Conservation (phyloP, 1,140 invertebrate species). For the Drosophila miranda region DNA sequence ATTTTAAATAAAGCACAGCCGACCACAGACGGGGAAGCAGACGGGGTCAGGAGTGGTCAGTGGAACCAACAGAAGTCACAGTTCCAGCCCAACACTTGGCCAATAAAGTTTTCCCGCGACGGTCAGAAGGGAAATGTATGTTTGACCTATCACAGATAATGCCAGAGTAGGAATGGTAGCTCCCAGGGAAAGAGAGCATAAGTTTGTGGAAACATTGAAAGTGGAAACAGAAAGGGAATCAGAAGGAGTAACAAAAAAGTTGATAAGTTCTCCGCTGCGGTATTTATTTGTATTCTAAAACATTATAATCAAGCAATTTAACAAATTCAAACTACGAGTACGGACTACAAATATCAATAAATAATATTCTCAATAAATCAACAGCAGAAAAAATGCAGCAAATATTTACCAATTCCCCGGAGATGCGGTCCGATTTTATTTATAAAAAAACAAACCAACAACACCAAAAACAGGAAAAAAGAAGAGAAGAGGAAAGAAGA, state of each 20-base stretch:
- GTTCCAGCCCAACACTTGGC: conserved; percentile 35
- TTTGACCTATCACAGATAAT: conserved; percentile 42
- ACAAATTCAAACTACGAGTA: conserved; percentile 26
- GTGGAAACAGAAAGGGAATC: too few relatives aligned
- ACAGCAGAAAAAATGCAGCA: conserved; percentile 14
- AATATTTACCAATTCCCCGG: conserved; percentile 30
- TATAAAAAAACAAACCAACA: not conserved
- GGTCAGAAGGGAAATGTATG: conserved; percentile 31
- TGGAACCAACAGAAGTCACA: not conserved
- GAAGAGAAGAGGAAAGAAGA: too few relatives aligned
- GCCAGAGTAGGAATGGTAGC: too few relatives aligned
- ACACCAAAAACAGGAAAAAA: not conserved
- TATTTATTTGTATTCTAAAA: not conserved
- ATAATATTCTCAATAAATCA: conserved; percentile 51
- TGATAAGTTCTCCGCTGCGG: too few relatives aligned
- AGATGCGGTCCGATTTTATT: conserved; percentile 10
- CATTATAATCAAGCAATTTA: conserved; percentile 28
- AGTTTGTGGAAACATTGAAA: too few relatives aligned
- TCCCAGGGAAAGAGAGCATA: not conserved
- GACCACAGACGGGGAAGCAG: not conserved
- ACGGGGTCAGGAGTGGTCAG: not conserved
- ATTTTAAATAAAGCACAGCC: conserved; percentile 76
- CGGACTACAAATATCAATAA: conserved; percentile 30
- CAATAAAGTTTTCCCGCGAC: conserved; percentile 55
- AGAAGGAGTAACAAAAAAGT: too few relatives aligned